phyloP scores from a whole-genome alignment of 2,797 vertebrate species.

The Chelmon rostratus region DNA sequence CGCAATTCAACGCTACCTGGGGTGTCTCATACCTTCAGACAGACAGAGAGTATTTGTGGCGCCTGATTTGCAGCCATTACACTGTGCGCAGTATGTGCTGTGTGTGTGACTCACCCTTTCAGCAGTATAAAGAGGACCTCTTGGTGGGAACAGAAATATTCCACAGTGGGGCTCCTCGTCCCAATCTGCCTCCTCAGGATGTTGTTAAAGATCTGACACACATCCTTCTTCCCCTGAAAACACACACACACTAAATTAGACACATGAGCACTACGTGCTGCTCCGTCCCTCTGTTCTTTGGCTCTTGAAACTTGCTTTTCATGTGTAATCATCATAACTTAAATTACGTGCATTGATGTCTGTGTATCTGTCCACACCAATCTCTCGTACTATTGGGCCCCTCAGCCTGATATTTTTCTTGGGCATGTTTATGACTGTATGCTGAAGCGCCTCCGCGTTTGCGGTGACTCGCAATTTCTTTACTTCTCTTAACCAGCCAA shows the following conservation, averaged over 20 bases:
- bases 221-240: slow-evolving; percentile 95
- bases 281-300: not conserved
- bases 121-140: slow-evolving; percentile 96
- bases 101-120: slow-evolving; percentile 88
- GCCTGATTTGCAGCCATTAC: no score
- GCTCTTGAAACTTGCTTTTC: no score
- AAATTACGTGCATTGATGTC: no score
- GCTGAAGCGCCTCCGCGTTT: no score
- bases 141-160: slow-evolving; percentile 96
- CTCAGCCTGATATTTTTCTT: no score
- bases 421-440: no score
- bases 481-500: no score
- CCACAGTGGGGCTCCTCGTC: slow-evolving; percentile 94
- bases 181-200: slow-evolving; percentile 98
- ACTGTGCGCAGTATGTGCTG: not conserved
- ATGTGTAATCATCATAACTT: no score
- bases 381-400: no score
- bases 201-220: slow-evolving; percentile 99
- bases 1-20: slow-evolving; percentile 94
- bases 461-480: no score
- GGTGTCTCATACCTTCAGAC: slow-evolving; percentile 91
- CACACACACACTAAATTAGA: not conserved
- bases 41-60: not conserved
- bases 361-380: no score
- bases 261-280: not conserved